These are phyloP conservation scores for Brassicogethes aeneus DNA, from an alignment of 2,888 invertebrate genomes.

Conservation along the genomic window DNA sequence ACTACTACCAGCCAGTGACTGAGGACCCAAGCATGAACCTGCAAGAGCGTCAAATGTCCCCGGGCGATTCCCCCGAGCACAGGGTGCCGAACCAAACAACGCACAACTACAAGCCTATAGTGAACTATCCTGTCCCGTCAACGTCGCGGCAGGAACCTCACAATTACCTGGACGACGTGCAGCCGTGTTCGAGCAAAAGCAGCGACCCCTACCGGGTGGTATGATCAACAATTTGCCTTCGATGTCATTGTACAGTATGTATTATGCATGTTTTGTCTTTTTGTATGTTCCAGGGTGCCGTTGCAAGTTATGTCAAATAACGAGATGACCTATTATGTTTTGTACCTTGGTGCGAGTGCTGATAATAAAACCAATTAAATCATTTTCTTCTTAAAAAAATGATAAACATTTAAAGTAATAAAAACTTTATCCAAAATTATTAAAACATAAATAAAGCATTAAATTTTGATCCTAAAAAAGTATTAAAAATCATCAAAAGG, in stretches of 20 bases:
- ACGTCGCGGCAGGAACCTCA: conserved; percentile 44
- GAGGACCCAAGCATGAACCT: conserved; percentile 54
- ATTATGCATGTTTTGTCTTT: neutral
- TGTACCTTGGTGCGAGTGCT: too few relatives aligned
- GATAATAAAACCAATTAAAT: too few relatives aligned
- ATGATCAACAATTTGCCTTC: conserved; percentile 30
- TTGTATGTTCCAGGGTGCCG: neutral
- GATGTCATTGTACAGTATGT: neutral
- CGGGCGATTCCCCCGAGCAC: conserved; percentile 33
- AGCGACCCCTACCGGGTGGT: conserved; percentile 35
- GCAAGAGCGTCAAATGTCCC: conserved; percentile 37
- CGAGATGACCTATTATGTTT: too few relatives aligned
- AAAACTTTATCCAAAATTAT: too few relatives aligned
- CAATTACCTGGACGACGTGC: conserved; percentile 40
- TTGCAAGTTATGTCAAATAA: too few relatives aligned
- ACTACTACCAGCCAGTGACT: conserved; percentile 52
- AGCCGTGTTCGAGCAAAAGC: conserved; percentile 43
- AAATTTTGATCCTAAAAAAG: too few relatives aligned
- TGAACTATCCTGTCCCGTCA: conserved; percentile 38
- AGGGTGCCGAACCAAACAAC: conserved; percentile 36
- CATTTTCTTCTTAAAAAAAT: too few relatives aligned
- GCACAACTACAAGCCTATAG: conserved; percentile 40
- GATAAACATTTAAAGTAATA: too few relatives aligned
- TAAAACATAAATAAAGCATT: too few relatives aligned
- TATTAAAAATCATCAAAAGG: too few relatives aligned